Conservation (phyloP, 1,140 invertebrate genomes). For the Heliothis virescens region DNA sequence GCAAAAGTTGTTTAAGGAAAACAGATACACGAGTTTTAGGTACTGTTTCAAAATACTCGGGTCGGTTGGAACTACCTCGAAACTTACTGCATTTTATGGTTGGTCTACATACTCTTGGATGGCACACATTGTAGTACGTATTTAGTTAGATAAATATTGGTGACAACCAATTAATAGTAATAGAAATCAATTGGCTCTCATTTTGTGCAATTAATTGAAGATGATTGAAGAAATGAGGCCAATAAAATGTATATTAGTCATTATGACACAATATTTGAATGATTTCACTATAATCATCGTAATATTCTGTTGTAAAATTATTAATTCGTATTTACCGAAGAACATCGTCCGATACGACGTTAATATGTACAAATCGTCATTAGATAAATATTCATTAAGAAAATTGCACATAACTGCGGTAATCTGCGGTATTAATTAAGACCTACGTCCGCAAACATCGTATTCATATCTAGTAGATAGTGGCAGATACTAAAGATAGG, state of each 20-base stretch:
- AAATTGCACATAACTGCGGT: slow-evolving; percentile 1
- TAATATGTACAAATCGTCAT: too few relatives aligned
- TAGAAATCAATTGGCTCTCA: slow-evolving; percentile 22
- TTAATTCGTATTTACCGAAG: too few relatives aligned
- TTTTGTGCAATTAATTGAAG: slow-evolving; percentile 31
- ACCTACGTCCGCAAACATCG: neutral
- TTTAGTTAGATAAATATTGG: neutral
- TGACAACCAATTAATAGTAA: slow-evolving; percentile 11
- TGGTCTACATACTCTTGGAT: neutral
- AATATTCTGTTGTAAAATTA: too few relatives aligned
- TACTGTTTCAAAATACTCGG: slow-evolving; percentile 2
- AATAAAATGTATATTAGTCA: slow-evolving; percentile 1
- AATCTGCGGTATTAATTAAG: slow-evolving; percentile 1
- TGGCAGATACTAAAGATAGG: slow-evolving; percentile 1
- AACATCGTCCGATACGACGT: too few relatives aligned
- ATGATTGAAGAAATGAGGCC: slow-evolving; percentile 37
- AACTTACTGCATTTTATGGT: neutral
- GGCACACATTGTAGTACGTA: neutral
- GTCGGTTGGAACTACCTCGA: neutral
- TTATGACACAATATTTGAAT: neutral
- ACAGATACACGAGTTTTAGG: slow-evolving; percentile 34
- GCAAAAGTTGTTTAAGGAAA: slow-evolving; percentile 42
- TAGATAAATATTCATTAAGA: slow-evolving; percentile 11
- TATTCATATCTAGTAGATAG: slow-evolving; percentile 22
- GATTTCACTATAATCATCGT: too few relatives aligned